phyloP scores from a whole-genome alignment of 2,797 vertebrate species.

The Argya squamiceps region DNA sequence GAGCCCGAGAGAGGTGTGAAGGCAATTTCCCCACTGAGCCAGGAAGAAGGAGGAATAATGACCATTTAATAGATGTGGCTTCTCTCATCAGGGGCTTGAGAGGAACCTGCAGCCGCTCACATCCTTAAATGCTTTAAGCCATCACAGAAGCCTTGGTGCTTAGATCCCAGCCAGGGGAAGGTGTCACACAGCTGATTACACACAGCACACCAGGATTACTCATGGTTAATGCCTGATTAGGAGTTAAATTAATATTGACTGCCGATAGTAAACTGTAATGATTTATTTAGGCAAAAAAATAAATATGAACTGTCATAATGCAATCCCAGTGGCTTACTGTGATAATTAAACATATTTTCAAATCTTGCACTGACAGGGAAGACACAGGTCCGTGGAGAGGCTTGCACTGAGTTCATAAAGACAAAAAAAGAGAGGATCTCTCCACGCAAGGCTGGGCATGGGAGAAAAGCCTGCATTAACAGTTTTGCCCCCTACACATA shows the following conservation, averaged over 20 bases:
- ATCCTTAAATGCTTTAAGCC: background rate
- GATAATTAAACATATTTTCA: background rate
- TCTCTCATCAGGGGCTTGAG: background rate
- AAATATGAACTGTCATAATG: background rate
- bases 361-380: background rate
- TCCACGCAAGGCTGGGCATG: accelerated
- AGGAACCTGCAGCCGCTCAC: background rate
- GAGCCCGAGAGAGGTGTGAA: background rate
- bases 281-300: background rate
- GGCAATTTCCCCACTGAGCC: background rate
- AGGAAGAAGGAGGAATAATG: background rate
- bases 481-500: accelerated
- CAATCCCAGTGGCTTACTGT: background rate
- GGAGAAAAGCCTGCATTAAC: background rate
- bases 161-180: background rate
- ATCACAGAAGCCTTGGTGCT: background rate
- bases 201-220: background rate
- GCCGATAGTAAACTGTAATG: background rate
- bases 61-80: background rate
- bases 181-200: background rate
- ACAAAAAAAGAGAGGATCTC: background rate
- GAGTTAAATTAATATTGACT: background rate
- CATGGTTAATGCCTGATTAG: background rate
- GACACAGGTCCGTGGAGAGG: accelerated
- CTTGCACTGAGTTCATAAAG: background rate